Percentiles rank a stretch among this genome's conserved stretches.
Conservation (phyloP, 1,140 invertebrate genomes). For the Bursaphelenchus mucronatus region DNA sequence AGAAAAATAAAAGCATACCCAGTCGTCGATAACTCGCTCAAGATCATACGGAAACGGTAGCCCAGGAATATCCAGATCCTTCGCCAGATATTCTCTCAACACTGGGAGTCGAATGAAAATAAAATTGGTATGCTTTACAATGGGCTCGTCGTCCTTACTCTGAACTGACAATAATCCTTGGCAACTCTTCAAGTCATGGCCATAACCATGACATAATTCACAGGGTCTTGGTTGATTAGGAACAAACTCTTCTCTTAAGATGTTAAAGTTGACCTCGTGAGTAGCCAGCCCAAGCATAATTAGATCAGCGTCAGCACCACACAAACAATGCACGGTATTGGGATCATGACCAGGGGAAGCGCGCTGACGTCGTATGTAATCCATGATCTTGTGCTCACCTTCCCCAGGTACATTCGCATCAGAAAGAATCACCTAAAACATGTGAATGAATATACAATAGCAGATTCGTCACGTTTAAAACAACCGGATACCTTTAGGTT, state of each 20-base stretch:
- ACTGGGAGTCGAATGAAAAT: conserved; percentile 74
- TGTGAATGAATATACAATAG: conserved; percentile 2
- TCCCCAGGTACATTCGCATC: conserved; percentile 98
- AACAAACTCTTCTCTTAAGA: conserved; percentile 88
- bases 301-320: conserved; percentile 95
- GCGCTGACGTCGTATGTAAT: conserved; percentile 84
- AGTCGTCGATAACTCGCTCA: conserved; percentile 86
- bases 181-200: conserved; percentile 94
- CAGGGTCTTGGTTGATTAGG: conserved; percentile 92
- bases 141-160: conserved; percentile 44
- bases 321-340: conserved; percentile 92
- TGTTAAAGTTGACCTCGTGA: conserved; percentile 95
- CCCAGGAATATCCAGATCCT: conserved; percentile 84
- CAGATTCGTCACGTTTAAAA: conserved; percentile 8
- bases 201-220: conserved; percentile 89
- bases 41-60: conserved; percentile 75
- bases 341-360: conserved; percentile 91
- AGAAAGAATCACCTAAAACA: conserved; percentile 74
- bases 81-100: conserved; percentile 86
- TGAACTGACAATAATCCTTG: conserved; percentile 65
- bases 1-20: conserved; percentile 96
- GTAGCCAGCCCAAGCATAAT: conserved; percentile 97
- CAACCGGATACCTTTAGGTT: conserved; percentile 72
- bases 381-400: conserved; percentile 99
- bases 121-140: conserved; percentile 61